Base-by-base conservation (phyloP, 2,888 invertebrate genomes). In the Laspeyria flexula region DNA sequence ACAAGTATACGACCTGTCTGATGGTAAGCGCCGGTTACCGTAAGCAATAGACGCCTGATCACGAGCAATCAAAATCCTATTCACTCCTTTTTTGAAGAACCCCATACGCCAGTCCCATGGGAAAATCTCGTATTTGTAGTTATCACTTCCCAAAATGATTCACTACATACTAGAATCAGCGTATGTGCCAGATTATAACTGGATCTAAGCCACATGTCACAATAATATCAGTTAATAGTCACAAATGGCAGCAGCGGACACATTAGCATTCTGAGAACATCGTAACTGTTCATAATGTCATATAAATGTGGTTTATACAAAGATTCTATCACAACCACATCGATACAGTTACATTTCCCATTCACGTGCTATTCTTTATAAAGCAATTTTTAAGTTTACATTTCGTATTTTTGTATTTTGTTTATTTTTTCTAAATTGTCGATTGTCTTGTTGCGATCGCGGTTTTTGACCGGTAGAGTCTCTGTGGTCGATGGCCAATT, bases 271-370 rank as follows among this genome's bases (percentile, higher is more conserved):
- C 65, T 64, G 60, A 65, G 71, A 62, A 60, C 66, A 60, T 54
- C 52, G 56, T 77, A 78, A 82, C 83, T 79, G 78, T 81, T 71
- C 66, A 62, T 74, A 73, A 75, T 75, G 77, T 73, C 73, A 67
- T 71, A 70, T 65, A 75, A 76, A 75, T 79, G 72, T 68, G 67
- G 71, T 77, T 75, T 75, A 70, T 69, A 61, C 61, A 61, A 37
- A 73, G 75, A 81, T 81, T 71, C 73, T 68, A 77, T 81, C 71
- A 51, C 62, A 54, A 70, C 59, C 70, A 65, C 68, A 71, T 68
- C 61, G 56, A 57, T 64, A 70, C 74, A 73, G 76, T 78, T 78
- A 75, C 49, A 42, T 60, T 58, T 61, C 54, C 52, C 59, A 65
- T 63, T 53, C 62, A 59, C 42, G 33, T 27, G 37, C 29, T 41